phyloP scores from a whole-genome alignment of 2,113 vertebrate species.

The Menidia beryllina region DNA sequence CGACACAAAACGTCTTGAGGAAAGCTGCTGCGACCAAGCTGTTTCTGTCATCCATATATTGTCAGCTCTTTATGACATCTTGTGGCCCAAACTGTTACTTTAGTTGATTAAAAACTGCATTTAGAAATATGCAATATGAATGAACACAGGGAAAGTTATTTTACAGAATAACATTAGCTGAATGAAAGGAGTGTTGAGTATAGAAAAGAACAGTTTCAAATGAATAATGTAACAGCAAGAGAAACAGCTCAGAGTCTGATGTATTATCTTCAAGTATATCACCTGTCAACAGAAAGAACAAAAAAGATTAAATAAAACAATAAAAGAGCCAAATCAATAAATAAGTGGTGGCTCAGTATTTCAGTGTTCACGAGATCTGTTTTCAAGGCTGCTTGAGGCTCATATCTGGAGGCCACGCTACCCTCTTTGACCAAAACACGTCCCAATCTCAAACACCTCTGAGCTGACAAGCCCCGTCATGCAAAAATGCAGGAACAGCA shows the following conservation, averaged over 20 bases:
- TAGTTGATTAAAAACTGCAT: too few relatives aligned
- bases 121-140: too few relatives aligned
- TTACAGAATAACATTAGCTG: too few relatives aligned
- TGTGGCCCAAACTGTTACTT: too few relatives aligned
- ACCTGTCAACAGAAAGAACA: not conserved
- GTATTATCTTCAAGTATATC: constrained; percentile 1
- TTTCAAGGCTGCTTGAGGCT: constrained; percentile 7
- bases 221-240: not conserved
- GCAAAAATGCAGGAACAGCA: constrained; percentile 1
- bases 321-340: not conserved
- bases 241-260: not conserved
- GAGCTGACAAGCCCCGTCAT: not conserved
- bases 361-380: not conserved
- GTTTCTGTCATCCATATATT: not conserved
- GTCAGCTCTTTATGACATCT: not conserved
- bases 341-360: not conserved
- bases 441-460: not conserved
- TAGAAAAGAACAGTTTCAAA: not conserved
- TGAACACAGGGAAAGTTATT: too few relatives aligned
- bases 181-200: too few relatives aligned
- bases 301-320: not conserved
- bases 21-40: not conserved
- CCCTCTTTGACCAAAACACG: not conserved
- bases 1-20: not conserved
- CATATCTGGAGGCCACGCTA: not conserved